Conservation (phyloP, 2,888 invertebrate species). For the Hydroisotoma schaefferi region DNA sequence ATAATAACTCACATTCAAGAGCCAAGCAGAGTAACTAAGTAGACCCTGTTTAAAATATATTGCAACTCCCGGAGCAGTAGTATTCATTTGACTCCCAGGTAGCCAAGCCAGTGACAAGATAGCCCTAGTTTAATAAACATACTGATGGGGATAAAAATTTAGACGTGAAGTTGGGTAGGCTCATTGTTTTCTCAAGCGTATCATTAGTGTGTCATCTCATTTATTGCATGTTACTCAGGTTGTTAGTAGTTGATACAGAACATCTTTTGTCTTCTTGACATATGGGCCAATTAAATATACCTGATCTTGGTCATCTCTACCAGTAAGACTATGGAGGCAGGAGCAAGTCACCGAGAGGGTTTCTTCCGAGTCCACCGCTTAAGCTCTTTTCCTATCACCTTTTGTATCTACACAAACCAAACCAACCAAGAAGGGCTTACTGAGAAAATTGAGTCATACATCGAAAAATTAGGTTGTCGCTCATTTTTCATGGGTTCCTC, state of each 20-base stretch:
- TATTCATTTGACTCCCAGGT: too few relatives aligned
- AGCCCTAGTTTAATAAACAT: too few relatives aligned
- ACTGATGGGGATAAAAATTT: constrained; percentile 7
- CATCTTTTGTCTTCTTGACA: constrained; percentile 43
- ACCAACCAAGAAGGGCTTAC: too few relatives aligned
- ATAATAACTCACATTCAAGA: too few relatives aligned
- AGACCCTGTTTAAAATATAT: too few relatives aligned
- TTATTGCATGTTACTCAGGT: constrained; percentile 42
- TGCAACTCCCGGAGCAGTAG: too few relatives aligned
- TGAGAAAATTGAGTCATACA: too few relatives aligned
- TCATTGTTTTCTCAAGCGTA: constrained; percentile 43
- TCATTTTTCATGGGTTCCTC: too few relatives aligned
- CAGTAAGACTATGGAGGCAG: not conserved
- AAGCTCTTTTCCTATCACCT: not conserved
- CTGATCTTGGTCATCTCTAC: constrained; percentile 26
- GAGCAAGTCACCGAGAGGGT: not conserved
- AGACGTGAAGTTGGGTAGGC: constrained; percentile 31
- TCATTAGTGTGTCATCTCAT: constrained; percentile 48
- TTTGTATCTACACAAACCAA: too few relatives aligned
- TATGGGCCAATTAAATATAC: constrained; percentile 46
- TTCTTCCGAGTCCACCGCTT: not conserved
- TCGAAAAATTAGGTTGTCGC: too few relatives aligned
- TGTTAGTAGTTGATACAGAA: constrained; percentile 42
- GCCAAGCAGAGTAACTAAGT: too few relatives aligned
- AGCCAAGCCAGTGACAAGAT: too few relatives aligned